phyloP scores from a whole-genome alignment of 2,113 vertebrate genomes.

The Tupaia tana region DNA sequence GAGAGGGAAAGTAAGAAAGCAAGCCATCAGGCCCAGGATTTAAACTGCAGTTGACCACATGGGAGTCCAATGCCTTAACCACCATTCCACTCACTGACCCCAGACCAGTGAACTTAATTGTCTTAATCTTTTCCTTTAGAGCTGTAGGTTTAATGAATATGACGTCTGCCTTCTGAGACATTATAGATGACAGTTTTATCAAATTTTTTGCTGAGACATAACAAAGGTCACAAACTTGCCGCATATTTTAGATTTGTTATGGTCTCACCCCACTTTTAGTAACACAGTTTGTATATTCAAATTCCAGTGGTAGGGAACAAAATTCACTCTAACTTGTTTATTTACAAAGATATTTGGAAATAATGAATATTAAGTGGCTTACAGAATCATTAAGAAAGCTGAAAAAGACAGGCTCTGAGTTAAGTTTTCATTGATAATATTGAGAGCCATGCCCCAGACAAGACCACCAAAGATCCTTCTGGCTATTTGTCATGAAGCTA shows the following conservation, averaged over 20 bases:
- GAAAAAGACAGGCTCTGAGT: neutral
- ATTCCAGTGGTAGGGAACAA: neutral
- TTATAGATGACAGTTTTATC: neutral
- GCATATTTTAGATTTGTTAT: neutral
- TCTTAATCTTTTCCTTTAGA: neutral
- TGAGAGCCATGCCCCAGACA: neutral
- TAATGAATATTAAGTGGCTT: neutral
- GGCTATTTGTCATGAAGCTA: neutral
- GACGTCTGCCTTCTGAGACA: neutral
- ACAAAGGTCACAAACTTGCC: neutral
- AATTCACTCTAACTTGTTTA: slow-evolving; percentile 6
- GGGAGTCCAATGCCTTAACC: too few relatives aligned
- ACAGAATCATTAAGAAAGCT: slow-evolving; percentile 6
- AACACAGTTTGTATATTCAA: neutral
- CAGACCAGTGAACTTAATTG: neutral
- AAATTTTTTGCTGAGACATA: neutral
- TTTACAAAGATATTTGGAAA: neutral
- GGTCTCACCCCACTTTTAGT: neutral
- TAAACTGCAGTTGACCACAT: too few relatives aligned
- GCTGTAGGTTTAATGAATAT: neutral
- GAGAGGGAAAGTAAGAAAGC: too few relatives aligned
- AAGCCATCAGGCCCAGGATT: too few relatives aligned
- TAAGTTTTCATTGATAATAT: slow-evolving; percentile 35
- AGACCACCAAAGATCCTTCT: neutral
- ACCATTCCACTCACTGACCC: too few relatives aligned